Conservation (phyloP, 2,797 vertebrate species). For the Gouania willdenowi region DNA sequence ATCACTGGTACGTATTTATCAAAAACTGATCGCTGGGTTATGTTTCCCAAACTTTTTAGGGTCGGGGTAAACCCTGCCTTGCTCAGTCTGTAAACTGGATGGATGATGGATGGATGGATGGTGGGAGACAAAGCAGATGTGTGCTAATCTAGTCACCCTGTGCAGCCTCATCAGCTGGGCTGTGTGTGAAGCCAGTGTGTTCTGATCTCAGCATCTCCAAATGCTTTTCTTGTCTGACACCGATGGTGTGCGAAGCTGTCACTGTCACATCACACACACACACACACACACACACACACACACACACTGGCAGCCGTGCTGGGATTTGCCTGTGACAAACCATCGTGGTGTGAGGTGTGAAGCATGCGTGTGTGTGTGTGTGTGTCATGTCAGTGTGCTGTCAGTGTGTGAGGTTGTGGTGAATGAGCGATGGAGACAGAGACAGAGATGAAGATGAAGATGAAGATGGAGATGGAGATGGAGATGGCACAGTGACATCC, state of each 20-base stretch:
- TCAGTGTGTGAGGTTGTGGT: slow-evolving; percentile 47
- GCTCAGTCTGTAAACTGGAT: no score
- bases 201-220: slow-evolving; percentile 38
- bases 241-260: slow-evolving; percentile 26
- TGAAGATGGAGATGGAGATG: slow-evolving; percentile 26
- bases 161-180: no score
- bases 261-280: slow-evolving; percentile 36
- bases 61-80: no score
- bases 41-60: no score
- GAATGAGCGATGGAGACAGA: slow-evolving; percentile 33
- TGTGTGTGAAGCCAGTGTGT: slow-evolving; percentile 10
- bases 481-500: slow-evolving; percentile 50
- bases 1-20: no score
- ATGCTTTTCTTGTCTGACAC: slow-evolving; percentile 40
- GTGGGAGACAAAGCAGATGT: no score
- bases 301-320: slow-evolving; percentile 15
- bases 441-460: slow-evolving; percentile 34
- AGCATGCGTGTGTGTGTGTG: no score
- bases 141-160: no score
- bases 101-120: no score
- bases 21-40: no score
- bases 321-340: slow-evolving; percentile 38
- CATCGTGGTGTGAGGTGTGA: slow-evolving; percentile 24
- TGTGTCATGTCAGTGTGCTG: slow-evolving; percentile 27
- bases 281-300: slow-evolving; percentile 37